Conservation (phyloP, 2,113 vertebrate genomes). For the Alethe diademata region DNA sequence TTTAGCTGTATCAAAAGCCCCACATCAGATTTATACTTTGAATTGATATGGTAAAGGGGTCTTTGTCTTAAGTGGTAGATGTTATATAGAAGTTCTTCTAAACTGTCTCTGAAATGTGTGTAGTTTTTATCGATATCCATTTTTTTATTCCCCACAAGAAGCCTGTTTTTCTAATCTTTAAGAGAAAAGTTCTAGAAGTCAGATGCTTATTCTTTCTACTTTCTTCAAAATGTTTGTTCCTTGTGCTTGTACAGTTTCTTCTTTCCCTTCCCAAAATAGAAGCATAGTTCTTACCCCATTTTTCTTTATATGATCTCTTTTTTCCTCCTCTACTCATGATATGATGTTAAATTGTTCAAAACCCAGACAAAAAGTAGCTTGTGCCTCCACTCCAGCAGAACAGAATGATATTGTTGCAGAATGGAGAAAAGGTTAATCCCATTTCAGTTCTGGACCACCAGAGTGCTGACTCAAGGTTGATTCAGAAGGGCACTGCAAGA, state of each 20-base stretch:
- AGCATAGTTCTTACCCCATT: not conserved
- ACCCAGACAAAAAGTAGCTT: not conserved
- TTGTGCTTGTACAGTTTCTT: not conserved
- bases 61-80: not conserved
- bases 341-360: not conserved
- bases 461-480: not conserved
- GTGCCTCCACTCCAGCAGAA: not conserved
- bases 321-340: not conserved
- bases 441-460: not conserved
- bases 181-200: not conserved
- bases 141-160: rapidly evolving
- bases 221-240: not conserved
- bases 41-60: not conserved
- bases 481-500: not conserved
- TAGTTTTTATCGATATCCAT: not conserved
- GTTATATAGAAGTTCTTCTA: not conserved
- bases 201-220: not conserved
- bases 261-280: rapidly evolving
- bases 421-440: not conserved
- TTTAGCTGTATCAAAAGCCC: not conserved
- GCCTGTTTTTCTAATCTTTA: not conserved
- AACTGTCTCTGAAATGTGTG: not conserved
- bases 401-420: not conserved
- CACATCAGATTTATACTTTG: not conserved
- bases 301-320: not conserved